phyloP scores from a whole-genome alignment of 2,113 vertebrate species.

The Xenotilapia longispinis region DNA sequence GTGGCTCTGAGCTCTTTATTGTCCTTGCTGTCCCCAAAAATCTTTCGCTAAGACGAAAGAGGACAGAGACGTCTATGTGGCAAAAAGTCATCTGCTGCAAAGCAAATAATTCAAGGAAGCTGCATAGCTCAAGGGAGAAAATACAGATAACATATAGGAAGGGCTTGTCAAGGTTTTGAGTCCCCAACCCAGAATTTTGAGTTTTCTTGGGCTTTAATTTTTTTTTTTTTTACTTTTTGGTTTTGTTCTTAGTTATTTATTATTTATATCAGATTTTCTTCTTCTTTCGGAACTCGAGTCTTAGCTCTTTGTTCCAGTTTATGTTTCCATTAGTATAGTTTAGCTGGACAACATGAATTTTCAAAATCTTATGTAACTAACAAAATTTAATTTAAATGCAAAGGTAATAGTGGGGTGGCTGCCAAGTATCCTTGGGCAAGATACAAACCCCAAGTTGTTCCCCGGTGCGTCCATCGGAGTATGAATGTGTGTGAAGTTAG shows the following conservation, averaged over 20 bases:
- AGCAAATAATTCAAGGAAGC: neutral
- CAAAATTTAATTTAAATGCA: rapidly evolving
- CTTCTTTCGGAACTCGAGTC: neutral
- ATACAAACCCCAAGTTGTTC: neutral
- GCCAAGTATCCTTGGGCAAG: neutral
- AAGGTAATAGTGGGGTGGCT: neutral
- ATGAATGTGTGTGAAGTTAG: neutral
- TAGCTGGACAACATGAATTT: neutral
- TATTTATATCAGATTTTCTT: neutral
- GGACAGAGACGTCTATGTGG: neutral
- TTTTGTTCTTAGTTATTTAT: neutral
- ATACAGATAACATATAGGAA: neutral
- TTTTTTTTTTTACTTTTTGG: rapidly evolving
- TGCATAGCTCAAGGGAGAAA: neutral
- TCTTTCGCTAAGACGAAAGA: neutral
- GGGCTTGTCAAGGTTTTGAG: neutral
- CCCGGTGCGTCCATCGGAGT: rapidly evolving
- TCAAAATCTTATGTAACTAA: neutral
- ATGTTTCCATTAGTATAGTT: neutral
- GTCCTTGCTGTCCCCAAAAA: neutral
- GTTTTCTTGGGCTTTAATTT: neutral
- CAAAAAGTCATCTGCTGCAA: neutral
- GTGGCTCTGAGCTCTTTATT: neutral
- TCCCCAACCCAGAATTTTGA: neutral
- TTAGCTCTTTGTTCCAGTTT: neutral